These are phyloP conservation scores for Parapristionchus giblindavisi DNA, from an alignment of 2,888 invertebrate species.

Conservation along the genomic window DNA sequence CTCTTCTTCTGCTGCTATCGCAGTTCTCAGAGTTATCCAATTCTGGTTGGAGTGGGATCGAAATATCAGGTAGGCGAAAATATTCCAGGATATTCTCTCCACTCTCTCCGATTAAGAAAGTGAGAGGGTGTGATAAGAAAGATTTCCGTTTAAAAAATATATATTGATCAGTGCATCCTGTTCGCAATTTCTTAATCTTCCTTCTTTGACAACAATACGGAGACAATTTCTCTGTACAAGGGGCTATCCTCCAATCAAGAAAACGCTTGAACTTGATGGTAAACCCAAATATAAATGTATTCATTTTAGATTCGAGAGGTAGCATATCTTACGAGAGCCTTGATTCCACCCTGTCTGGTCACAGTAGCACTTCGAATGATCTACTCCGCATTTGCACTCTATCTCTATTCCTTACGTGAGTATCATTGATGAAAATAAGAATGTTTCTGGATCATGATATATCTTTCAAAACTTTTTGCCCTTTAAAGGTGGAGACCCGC, in stretches of 20 bases:
- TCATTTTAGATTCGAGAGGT: background rate
- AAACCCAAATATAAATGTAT: background rate
- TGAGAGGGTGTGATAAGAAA: no score
- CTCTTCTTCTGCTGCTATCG: background rate
- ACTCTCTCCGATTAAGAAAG: no score
- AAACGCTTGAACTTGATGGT: background rate
- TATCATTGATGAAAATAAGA: background rate
- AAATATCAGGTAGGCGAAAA: conserved; percentile 1
- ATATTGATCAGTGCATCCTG: background rate
- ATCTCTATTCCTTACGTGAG: background rate
- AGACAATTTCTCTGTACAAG: background rate
- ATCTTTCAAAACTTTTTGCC: no score
- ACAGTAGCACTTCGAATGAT: background rate
- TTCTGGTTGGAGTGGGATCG: background rate
- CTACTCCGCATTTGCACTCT: background rate
- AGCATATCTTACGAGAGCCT: background rate
- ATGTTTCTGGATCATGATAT: no score
- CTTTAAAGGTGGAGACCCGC: no score
- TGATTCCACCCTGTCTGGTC: background rate
- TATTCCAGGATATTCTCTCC: no score
- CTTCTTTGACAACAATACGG: background rate
- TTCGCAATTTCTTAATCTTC: background rate
- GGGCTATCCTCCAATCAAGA: background rate
- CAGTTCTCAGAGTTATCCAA: background rate
- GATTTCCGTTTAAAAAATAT: no score